A percentile compares a stretch with the other conserved stretches of the same genome.
Conservation (phyloP, 2,113 vertebrate genomes). For the Sturnira hondurensis region DNA sequence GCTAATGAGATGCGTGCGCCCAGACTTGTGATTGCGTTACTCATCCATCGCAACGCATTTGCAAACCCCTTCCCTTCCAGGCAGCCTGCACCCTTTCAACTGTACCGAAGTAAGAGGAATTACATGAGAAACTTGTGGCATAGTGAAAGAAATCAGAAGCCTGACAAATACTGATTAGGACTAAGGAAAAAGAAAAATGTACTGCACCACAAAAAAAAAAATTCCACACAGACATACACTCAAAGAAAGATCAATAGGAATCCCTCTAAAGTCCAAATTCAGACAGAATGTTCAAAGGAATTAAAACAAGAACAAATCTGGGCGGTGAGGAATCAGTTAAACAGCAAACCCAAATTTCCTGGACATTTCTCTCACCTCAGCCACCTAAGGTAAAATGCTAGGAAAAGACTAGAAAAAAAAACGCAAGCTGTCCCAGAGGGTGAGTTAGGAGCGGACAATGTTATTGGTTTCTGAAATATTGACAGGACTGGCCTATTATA, state of each 20-base stretch:
- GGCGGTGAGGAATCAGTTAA: not conserved
- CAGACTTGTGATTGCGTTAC: not conserved
- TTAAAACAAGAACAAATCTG: not conserved
- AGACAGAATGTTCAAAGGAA: not conserved
- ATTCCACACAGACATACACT: not conserved
- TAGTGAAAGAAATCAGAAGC: not conserved
- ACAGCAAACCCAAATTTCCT: not conserved
- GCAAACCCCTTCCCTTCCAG: not conserved
- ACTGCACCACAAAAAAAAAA: not conserved
- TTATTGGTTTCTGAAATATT: not conserved
- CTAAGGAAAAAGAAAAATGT: not conserved
- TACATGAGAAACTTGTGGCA: not conserved
- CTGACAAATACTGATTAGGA: not conserved
- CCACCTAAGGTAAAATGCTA: not conserved
- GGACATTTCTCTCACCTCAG: not conserved
- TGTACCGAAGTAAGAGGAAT: not conserved
- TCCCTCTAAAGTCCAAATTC: not conserved
- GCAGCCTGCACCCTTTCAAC: not conserved
- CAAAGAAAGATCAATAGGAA: not conserved
- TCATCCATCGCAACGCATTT: not conserved
- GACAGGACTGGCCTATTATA: not conserved
- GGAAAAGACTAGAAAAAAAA: not conserved
- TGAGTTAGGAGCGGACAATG: not conserved
- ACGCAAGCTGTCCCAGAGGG: not conserved
- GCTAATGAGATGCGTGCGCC: not conserved